A percentile compares a stretch with the other conserved stretches of the same genome.
Evolutionary conservation across 2,888 invertebrate genomes (phyloP).

Genomic region (Thymelicus acteon): DNA sequence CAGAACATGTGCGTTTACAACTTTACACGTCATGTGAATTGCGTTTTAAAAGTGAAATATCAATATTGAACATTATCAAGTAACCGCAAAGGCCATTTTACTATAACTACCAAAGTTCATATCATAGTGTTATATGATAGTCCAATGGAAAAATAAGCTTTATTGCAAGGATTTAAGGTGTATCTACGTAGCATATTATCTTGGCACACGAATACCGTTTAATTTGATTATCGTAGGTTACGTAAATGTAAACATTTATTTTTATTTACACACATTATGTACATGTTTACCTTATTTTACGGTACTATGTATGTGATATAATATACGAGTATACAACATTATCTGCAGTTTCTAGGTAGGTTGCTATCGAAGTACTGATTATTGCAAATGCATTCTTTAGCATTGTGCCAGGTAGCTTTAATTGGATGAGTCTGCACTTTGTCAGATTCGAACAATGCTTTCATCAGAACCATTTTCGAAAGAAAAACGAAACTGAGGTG

Average conservation of each 20-base stretch:
- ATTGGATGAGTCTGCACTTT: too few species aligned
- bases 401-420: too few species aligned
- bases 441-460: too few species aligned
- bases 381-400: too few species aligned
- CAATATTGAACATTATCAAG: not conserved
- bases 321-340: too few species aligned
- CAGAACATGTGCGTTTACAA: not conserved
- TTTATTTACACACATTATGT: not conserved
- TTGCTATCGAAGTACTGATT: too few species aligned
- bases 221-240: constrained; percentile 3
- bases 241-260: not conserved
- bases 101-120: not conserved
- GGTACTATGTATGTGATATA: too few species aligned
- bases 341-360: too few species aligned
- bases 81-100: not conserved
- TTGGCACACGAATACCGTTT: not conserved
- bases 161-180: not conserved
- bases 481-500: too few species aligned
- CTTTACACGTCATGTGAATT: constrained; percentile 3
- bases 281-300: not conserved
- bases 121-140: not conserved
- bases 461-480: too few species aligned
- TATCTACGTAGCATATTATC: not conserved
- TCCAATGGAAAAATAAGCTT: not conserved
- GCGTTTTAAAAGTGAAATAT: not conserved